Conservation (phyloP, 2,888 invertebrate species). For the Trissonchulus latispiculum region DNA sequence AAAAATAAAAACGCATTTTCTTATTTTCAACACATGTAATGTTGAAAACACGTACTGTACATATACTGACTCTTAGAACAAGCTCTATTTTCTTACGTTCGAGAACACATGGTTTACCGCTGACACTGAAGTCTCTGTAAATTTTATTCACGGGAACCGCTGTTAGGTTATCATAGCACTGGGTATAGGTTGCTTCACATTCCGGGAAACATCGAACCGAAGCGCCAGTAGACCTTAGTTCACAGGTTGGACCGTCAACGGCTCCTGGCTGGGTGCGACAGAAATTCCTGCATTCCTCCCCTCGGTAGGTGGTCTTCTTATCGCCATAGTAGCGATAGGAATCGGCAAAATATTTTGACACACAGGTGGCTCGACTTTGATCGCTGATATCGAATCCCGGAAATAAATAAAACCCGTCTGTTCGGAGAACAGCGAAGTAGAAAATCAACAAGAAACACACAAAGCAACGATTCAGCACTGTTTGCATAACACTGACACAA, state of each 20-base stretch:
- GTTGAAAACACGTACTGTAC: too few relatives aligned
- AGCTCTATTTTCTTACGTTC: too few relatives aligned
- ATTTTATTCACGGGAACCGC: too few relatives aligned
- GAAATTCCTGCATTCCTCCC: neutral
- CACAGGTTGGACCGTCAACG: neutral
- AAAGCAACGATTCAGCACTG: too few relatives aligned
- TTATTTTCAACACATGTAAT: too few relatives aligned
- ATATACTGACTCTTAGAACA: too few relatives aligned
- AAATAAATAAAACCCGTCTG: neutral
- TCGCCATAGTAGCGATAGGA: neutral
- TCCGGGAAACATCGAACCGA: neutral
- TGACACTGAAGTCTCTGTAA: too few relatives aligned
- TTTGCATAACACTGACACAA: too few relatives aligned
- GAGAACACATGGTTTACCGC: too few relatives aligned
- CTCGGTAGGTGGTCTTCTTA: neutral
- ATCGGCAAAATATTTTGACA: neutral
- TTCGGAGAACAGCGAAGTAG: too few relatives aligned
- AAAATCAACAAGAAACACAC: too few relatives aligned
- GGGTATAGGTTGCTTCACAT: neutral
- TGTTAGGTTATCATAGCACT: neutral
- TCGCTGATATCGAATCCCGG: neutral
- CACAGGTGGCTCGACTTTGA: neutral
- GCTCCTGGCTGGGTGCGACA: neutral
- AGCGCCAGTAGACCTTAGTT: neutral
- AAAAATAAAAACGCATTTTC: too few relatives aligned